These are phyloP conservation scores for Pseudopleuronectes americanus DNA, from an alignment of 2,797 vertebrate genomes.

Conservation along the genomic window DNA sequence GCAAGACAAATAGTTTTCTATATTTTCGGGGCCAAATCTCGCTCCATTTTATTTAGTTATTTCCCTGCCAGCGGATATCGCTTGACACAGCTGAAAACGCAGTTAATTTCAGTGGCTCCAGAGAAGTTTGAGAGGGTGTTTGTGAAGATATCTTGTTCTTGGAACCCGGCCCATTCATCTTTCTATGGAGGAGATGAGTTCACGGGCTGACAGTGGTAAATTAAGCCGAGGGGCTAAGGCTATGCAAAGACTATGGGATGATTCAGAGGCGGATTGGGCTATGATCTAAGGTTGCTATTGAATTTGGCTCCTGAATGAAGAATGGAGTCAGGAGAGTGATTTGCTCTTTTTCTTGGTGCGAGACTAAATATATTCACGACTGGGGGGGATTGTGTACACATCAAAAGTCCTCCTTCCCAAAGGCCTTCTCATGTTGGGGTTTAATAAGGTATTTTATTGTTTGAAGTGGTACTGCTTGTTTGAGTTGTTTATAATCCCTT, in stretches of 20 bases:
- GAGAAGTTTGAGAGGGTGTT: conserved; percentile 62
- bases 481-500: conserved; percentile 79
- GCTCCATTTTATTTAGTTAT: conserved; percentile 23
- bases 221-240: conserved; percentile 71
- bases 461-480: conserved; percentile 79
- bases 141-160: conserved; percentile 64
- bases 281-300: conserved; percentile 77
- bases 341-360: conserved; percentile 59
- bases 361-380: conserved; percentile 79
- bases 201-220: conserved; percentile 74
- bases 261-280: conserved; percentile 75
- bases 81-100: conserved; percentile 29
- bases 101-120: conserved; percentile 38
- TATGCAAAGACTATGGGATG: conserved; percentile 76
- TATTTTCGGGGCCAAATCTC: conserved; percentile 29
- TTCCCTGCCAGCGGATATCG: conserved; percentile 22
- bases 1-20: conserved; percentile 30
- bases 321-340: conserved; percentile 72
- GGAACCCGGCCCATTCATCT: conserved; percentile 72
- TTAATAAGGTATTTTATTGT: conserved; percentile 83
- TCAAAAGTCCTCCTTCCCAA: conserved; percentile 77
- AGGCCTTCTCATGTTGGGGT: conserved; percentile 75
- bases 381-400: conserved; percentile 77
- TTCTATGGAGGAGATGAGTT: conserved; percentile 73
- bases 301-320: conserved; percentile 73